These are phyloP conservation scores for Ptiloglossa arizonensis DNA, from an alignment of 1,140 invertebrate species.

Conservation along the genomic window DNA sequence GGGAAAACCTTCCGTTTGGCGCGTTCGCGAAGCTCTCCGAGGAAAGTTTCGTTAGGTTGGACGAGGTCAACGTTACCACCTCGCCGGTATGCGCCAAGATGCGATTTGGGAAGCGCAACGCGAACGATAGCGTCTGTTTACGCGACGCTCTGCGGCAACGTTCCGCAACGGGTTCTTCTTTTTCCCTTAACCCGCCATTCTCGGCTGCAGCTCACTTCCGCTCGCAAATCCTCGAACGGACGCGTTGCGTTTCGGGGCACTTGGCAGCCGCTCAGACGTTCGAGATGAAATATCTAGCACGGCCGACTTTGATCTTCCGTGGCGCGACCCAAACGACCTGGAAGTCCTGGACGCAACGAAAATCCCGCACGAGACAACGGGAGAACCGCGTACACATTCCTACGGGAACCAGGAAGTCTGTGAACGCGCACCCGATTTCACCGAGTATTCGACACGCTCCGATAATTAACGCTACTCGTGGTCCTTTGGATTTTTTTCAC, in stretches of 20 bases:
- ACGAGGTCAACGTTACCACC: neutral
- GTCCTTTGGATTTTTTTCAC: too few relatives aligned
- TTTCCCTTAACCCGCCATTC: conserved; percentile 7
- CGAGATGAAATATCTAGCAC: conserved; percentile 71
- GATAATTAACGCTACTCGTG: neutral
- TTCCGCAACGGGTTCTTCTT: neutral
- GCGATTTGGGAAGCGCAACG: neutral
- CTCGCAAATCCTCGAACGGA: conserved; percentile 63
- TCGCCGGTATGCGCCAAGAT: neutral
- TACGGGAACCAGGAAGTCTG: conserved; percentile 15
- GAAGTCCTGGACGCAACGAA: conserved; percentile 21
- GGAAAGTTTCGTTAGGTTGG: neutral
- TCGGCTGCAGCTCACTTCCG: conserved; percentile 59
- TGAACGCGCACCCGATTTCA: neutral
- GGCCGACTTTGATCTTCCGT: conserved; percentile 69
- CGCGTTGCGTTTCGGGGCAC: conserved; percentile 61
- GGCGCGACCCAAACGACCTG: conserved; percentile 46
- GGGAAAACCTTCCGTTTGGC: too few relatives aligned
- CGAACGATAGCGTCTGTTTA: conserved; percentile 12
- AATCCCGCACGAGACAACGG: conserved; percentile 44
- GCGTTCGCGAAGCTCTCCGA: neutral
- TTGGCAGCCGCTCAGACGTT: conserved; percentile 68
- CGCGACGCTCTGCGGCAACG: neutral
- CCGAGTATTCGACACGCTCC: neutral
- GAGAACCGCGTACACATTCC: neutral